phyloP scores from a whole-genome alignment of 2,797 vertebrate genomes.

The Spinus pinus region DNA sequence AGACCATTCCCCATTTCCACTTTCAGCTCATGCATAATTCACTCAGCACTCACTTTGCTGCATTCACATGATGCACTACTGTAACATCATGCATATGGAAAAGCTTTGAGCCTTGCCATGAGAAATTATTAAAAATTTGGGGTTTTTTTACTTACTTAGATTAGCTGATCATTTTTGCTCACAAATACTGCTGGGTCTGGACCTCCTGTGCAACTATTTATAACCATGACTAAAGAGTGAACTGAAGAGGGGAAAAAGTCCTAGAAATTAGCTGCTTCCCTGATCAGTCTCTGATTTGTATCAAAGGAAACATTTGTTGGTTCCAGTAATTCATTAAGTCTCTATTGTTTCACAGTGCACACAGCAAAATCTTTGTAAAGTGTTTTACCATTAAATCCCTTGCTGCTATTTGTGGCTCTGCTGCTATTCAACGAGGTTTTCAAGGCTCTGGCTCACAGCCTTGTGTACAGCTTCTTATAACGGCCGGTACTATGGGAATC shows the following conservation, averaged over 20 bases:
- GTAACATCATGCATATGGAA: not conserved
- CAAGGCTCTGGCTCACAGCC: constrained; percentile 33
- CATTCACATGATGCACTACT: not conserved
- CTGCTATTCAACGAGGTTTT: constrained; percentile 26
- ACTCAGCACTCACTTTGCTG: not conserved
- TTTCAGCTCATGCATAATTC: not conserved
- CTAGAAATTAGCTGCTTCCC: not conserved
- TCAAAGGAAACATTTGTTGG: not conserved
- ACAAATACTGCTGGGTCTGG: not conserved
- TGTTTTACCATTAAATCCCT: constrained; percentile 37
- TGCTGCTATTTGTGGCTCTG: constrained; percentile 50
- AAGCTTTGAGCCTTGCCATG: not conserved
- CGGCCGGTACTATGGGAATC: constrained; percentile 32
- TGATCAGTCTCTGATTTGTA: not conserved
- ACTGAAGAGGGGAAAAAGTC: not conserved
- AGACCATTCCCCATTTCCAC: not conserved
- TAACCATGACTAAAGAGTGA: not conserved
- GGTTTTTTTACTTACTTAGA: not conserved
- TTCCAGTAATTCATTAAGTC: constrained; percentile 44
- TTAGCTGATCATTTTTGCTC: not conserved
- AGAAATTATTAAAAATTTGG: not conserved
- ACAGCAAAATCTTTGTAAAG: constrained; percentile 22
- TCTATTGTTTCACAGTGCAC: constrained; percentile 14
- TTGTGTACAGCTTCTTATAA: constrained; percentile 21
- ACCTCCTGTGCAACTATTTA: not conserved